These are phyloP conservation scores for Alauda arvensis DNA, from an alignment of 2,797 vertebrate genomes.

Conservation along the genomic window DNA sequence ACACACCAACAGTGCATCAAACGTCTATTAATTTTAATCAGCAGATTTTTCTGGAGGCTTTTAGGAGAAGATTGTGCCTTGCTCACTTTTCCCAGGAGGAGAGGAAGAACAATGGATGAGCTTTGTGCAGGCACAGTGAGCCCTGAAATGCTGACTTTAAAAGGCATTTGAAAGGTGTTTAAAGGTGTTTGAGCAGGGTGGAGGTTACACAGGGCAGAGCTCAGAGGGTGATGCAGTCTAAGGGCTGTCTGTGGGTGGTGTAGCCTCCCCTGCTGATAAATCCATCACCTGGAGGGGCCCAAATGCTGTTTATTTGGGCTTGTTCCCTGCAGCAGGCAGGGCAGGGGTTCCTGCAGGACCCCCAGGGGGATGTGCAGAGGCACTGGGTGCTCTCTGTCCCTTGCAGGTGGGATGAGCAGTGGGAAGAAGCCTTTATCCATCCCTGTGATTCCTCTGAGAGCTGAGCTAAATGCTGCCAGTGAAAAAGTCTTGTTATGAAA, in stretches of 20 bases:
- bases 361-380: neutral
- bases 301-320: neutral
- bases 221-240: neutral
- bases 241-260: neutral
- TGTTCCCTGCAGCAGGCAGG: neutral
- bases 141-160: neutral
- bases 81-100: neutral
- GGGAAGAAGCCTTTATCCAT: neutral
- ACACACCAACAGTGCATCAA: neutral
- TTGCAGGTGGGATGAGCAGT: neutral
- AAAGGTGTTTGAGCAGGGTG: neutral
- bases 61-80: neutral
- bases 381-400: neutral
- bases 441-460: neutral
- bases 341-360: neutral
- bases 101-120: neutral
- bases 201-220: neutral
- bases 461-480: neutral
- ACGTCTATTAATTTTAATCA: slow-evolving; percentile 2
- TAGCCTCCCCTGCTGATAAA: neutral
- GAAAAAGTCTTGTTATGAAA: neutral
- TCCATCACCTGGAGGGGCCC: neutral
- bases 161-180: neutral
- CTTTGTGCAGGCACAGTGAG: neutral
- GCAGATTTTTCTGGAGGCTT: slow-evolving; percentile 6